Conservation (phyloP, 2,888 invertebrate genomes). For the Pterobdella sp. region DNA sequence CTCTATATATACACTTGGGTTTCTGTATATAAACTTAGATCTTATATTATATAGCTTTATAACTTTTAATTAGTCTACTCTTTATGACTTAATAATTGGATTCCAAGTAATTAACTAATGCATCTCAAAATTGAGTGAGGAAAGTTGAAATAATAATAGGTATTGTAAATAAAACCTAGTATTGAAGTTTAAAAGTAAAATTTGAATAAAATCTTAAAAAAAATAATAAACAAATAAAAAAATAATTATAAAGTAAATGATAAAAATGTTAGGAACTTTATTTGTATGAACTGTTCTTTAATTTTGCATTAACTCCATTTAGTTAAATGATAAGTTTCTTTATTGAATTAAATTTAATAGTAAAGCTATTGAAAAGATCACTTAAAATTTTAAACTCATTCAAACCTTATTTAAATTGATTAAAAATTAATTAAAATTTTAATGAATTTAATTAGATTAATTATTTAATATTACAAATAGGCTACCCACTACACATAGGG, state of each 20-base stretch:
- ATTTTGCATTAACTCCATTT: background rate
- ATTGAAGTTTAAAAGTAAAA: no score
- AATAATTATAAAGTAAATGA: background rate
- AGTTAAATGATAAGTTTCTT: background rate
- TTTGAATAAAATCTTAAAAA: no score
- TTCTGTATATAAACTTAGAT: no score
- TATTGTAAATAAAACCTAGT: no score
- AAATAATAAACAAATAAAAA: background rate
- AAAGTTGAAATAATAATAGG: no score
- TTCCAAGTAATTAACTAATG: no score
- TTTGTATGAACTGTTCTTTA: background rate
- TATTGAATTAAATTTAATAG: background rate
- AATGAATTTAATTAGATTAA: background rate
- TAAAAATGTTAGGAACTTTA: no score
- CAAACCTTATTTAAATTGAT: background rate
- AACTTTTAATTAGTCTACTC: no score
- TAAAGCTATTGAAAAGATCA: background rate
- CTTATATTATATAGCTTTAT: no score
- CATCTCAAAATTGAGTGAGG: no score
- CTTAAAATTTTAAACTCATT: background rate
- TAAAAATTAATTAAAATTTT: conserved; percentile 1
- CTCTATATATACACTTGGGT: no score
- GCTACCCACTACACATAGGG: conserved; percentile 3
- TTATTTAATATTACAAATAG: conserved; percentile 7
- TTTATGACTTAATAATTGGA: no score